A percentile compares a stretch with the other conserved stretches of the same genome.
Conservation (phyloP, 2,113 vertebrate genomes). For the Monarcha castaneiventris region DNA sequence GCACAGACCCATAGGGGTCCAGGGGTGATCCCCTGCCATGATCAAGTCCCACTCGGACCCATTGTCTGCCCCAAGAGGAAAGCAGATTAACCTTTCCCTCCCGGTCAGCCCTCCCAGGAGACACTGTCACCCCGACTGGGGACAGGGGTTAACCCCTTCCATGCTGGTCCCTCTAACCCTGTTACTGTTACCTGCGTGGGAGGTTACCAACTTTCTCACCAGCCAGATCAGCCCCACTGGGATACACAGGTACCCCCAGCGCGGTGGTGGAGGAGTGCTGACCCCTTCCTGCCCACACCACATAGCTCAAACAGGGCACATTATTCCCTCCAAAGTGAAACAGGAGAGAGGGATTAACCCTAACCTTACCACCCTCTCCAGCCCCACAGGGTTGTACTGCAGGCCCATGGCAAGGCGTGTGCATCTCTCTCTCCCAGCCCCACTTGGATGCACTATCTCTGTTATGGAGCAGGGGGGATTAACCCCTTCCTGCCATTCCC, state of each 20-base stretch:
- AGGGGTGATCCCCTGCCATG: background rate
- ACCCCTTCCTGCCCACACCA: background rate
- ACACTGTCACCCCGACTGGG: background rate
- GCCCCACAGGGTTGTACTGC: no score
- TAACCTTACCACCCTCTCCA: background rate
- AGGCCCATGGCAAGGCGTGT: background rate
- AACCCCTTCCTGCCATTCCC: background rate
- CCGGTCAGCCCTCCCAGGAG: background rate
- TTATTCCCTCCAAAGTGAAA: background rate
- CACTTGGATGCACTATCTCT: background rate
- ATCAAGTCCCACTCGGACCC: background rate
- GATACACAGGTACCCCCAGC: background rate
- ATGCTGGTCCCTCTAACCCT: background rate
- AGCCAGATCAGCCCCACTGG: background rate
- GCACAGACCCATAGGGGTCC: background rate
- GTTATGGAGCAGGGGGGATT: background rate
- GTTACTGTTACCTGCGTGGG: background rate
- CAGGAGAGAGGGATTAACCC: background rate
- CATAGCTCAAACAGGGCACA: background rate
- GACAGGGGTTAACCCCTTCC: background rate
- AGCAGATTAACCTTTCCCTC: background rate
- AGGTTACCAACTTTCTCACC: background rate
- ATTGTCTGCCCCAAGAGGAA: background rate
- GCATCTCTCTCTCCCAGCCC: background rate
- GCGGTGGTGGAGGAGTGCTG: fast-evolving